Base-by-base conservation (phyloP, 2,797 vertebrate genomes). In the Hypotaenidia okinawae region DNA sequence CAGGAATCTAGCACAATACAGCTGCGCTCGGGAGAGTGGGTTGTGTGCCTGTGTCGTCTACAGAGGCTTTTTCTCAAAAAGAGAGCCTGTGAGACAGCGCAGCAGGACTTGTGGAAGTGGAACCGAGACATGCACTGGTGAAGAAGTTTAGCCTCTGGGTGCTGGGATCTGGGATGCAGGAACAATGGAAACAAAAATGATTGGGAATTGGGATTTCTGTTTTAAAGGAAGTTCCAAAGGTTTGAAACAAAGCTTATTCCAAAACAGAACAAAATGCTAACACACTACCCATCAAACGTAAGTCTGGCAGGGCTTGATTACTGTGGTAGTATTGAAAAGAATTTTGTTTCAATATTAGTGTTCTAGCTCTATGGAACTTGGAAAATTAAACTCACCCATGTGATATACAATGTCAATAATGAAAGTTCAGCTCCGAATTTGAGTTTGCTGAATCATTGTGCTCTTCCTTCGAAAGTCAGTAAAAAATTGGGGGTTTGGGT, bases 221-320 rank as follows among this genome's bases (percentile, higher is more conserved):
- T 86, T 63, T 91, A 87, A 92, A 93, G 87, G 92, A 93, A 95
- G 96, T 91, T 86, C 91, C 76, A 76, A 33, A 78, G 79, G 47
- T 82, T 93, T 75, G 73, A 94, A 83, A 93, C 74, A 95, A 76
- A 93, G 30, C 19, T 41, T 93, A 52, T 86, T 93, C 82, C 87
- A 81, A 95, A 92, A 69, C 55, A 72, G 76, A 96, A 64, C 66
- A 86, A 95, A 93, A 92, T 69, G 19, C 30, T 84, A 59, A 78
- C 37, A 73, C 45, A 24, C 23, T 77, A 12, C 22, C 37, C 43
- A 37, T 75, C 43, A 73, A 84, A 73, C 18, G 58, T 19, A 76
- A 45, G 3, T 68, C 68, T 74, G 33, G 54, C 47, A 66, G 51
- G 21, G 13, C 74, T 94, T 39, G 61, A 41, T 87, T 95, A 47